A percentile compares a stretch with the other conserved stretches of the same genome.
Conservation (phyloP, 2,797 vertebrate genomes). For the Helicolenus hilgendorfi region DNA sequence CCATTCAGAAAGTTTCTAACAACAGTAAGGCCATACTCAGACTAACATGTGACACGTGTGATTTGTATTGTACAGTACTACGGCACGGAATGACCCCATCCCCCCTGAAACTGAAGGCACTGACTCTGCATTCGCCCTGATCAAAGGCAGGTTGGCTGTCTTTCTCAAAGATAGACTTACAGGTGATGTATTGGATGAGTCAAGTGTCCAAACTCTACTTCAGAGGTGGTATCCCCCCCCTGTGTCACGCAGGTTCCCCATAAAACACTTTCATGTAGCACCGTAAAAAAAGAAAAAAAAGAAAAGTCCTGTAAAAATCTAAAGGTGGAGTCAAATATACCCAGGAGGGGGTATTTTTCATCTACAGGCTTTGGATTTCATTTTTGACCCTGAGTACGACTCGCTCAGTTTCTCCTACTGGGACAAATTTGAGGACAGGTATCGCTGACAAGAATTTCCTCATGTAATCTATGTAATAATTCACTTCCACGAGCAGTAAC, state of each 20-base stretch:
- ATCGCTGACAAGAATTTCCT: slow-evolving; percentile 6
- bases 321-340: slow-evolving; percentile 55
- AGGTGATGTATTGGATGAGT: slow-evolving; percentile 81
- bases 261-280: slow-evolving; percentile 83
- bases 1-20: neutral
- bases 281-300: slow-evolving; percentile 39
- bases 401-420: slow-evolving; percentile 22
- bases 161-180: slow-evolving; percentile 70
- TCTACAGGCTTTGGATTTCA: slow-evolving; percentile 55
- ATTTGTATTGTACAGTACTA: slow-evolving; percentile 34
- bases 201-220: slow-evolving; percentile 63
- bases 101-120: slow-evolving; percentile 32
- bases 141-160: slow-evolving; percentile 71
- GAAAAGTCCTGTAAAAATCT: slow-evolving; percentile 54
- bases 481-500: neutral
- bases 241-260: slow-evolving; percentile 64
- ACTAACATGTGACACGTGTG: slow-evolving; percentile 23
- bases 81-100: slow-evolving; percentile 6
- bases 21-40: neutral
- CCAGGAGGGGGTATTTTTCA: slow-evolving; percentile 55
- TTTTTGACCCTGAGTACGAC: neutral
- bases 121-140: slow-evolving; percentile 26
- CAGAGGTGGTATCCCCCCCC: slow-evolving; percentile 64
- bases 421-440: slow-evolving; percentile 21
- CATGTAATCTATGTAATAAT: slow-evolving; percentile 7